These are phyloP conservation scores for Siniperca chuatsi DNA, from an alignment of 2,113 vertebrate genomes.

Conservation along the genomic window DNA sequence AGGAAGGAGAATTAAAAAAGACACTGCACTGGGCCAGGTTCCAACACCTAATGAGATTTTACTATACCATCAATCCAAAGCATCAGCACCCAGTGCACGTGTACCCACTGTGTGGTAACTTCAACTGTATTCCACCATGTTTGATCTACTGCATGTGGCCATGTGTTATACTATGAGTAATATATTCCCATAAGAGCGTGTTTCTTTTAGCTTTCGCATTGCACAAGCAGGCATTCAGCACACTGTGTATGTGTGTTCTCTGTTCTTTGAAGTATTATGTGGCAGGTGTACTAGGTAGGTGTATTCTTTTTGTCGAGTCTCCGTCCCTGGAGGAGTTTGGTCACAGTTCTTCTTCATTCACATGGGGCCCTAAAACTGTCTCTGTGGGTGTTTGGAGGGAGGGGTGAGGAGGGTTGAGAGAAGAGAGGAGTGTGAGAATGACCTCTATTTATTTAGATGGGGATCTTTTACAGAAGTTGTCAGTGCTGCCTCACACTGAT, in stretches of 20 bases:
- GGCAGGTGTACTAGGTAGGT: slow-evolving; percentile 71
- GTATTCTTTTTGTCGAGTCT: slow-evolving; percentile 38
- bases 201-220: slow-evolving; percentile 55
- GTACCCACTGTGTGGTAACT: slow-evolving; percentile 47
- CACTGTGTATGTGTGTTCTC: slow-evolving; percentile 64
- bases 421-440: slow-evolving; percentile 52
- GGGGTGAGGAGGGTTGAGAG: slow-evolving; percentile 37
- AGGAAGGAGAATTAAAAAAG: slow-evolving; percentile 25
- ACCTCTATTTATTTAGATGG: slow-evolving; percentile 78
- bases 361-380: slow-evolving; percentile 62
- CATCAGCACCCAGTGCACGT: slow-evolving; percentile 32
- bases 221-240: slow-evolving; percentile 33
- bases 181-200: slow-evolving; percentile 67
- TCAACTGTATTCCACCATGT: slow-evolving; percentile 51
- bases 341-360: slow-evolving; percentile 59
- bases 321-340: slow-evolving; percentile 68
- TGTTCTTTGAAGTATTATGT: slow-evolving; percentile 67
- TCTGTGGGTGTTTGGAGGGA: slow-evolving; percentile 45
- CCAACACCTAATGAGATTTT: slow-evolving; percentile 63
- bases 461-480: slow-evolving; percentile 61
- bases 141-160: slow-evolving; percentile 61
- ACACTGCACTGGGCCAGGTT: slow-evolving; percentile 20
- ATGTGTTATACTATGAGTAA: slow-evolving; percentile 44
- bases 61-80: slow-evolving; percentile 55
- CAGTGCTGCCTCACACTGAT: slow-evolving; percentile 67